A percentile compares a stretch with the other conserved stretches of the same genome.
Conservation (phyloP, 2,113 vertebrate species). For the Antigone vipio region DNA sequence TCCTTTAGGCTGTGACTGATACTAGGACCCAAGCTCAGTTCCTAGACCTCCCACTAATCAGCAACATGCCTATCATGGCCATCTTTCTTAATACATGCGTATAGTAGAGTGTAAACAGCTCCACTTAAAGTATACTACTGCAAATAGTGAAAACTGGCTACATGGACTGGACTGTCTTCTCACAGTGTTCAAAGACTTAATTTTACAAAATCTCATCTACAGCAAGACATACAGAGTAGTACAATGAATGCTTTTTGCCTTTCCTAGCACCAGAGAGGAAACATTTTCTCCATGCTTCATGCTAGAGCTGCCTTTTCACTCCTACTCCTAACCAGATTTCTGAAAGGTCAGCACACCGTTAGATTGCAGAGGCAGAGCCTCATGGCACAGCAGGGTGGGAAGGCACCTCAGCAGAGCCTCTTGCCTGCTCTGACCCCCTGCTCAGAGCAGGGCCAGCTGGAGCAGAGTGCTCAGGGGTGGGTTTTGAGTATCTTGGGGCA, state of each 20-base stretch:
- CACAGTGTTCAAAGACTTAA: not conserved
- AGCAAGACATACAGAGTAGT: not conserved
- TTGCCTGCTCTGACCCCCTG: fast-evolving
- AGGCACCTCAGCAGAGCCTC: not conserved
- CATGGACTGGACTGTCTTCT: not conserved
- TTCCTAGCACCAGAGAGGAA: not conserved
- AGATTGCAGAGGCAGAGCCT: not conserved
- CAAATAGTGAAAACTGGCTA: not conserved
- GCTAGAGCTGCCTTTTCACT: not conserved
- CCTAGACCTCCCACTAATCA: not conserved
- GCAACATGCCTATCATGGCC: not conserved
- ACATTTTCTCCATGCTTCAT: fast-evolving
- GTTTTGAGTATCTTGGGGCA: not conserved
- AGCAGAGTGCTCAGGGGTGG: not conserved
- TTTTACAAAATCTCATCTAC: not conserved
- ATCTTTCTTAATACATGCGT: not conserved
- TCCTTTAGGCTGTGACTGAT: not conserved
- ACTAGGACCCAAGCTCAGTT: not conserved
- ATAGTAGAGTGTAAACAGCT: not conserved
- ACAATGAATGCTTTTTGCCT: not conserved
- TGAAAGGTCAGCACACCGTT: not conserved
- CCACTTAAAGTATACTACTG: not conserved
- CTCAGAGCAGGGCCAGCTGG: not conserved
- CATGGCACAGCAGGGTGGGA: fast-evolving
- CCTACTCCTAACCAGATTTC: not conserved